These are phyloP conservation scores for Cerastis rubricosa DNA, from an alignment of 2,888 invertebrate species.

Conservation along the genomic window DNA sequence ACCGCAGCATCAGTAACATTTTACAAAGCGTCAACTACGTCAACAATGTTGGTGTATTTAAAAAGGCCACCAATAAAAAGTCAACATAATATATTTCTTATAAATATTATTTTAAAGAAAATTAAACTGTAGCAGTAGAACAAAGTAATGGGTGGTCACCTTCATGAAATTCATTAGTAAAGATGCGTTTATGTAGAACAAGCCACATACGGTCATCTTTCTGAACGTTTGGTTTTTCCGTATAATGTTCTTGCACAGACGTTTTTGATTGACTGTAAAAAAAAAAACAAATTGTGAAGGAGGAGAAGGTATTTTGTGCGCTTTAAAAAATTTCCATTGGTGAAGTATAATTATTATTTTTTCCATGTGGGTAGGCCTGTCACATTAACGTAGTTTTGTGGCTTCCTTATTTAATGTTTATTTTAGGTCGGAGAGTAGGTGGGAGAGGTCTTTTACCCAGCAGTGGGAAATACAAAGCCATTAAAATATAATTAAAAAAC, in stretches of 20 bases:
- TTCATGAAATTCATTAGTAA: too few relatives aligned
- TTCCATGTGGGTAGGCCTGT: neutral
- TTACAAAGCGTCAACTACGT: neutral
- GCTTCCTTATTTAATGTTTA: too few relatives aligned
- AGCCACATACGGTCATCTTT: neutral
- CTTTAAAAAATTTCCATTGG: neutral
- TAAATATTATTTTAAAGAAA: neutral
- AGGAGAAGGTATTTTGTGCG: neutral
- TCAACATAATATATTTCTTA: neutral
- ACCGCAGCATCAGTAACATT: too few relatives aligned
- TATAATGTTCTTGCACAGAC: neutral
- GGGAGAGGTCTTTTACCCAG: neutral
- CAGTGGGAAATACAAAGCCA: neutral
- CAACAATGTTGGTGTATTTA: neutral
- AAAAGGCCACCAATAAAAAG: neutral
- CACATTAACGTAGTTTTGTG: neutral
- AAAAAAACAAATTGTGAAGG: neutral
- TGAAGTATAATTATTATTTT: neutral
- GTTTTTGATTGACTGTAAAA: neutral
- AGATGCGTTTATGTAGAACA: neutral
- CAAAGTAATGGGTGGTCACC: too few relatives aligned
- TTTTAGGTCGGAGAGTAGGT: neutral
- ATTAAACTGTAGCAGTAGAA: too few relatives aligned
- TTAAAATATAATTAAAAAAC: neutral
- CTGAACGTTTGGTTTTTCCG: neutral